Evolutionary conservation across 1,140 invertebrate genomes (phyloP).

Genomic region (Ostrea denselamellosa): DNA sequence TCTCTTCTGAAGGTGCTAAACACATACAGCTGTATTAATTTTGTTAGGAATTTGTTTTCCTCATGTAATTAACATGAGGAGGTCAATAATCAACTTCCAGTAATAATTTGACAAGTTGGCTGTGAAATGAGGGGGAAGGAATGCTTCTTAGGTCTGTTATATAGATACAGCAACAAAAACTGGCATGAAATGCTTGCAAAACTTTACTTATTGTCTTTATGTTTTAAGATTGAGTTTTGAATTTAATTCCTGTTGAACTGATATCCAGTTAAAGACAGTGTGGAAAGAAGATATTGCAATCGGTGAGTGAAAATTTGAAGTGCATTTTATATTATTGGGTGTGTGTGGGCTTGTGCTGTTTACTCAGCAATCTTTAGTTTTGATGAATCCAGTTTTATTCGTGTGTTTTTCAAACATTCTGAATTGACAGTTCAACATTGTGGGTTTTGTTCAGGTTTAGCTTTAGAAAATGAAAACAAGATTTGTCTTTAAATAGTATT

Average conservation of each 20-base stretch:
- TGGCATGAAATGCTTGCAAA: background rate
- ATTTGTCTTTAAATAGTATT: no score
- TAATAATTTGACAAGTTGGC: constrained; percentile 4
- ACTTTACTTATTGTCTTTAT: constrained; percentile 17
- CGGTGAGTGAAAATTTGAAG: background rate
- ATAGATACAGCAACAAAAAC: background rate
- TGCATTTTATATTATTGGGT: background rate
- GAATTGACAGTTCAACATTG: background rate
- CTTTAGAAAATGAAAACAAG: background rate
- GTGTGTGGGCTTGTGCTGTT: background rate
- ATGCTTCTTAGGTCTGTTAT: background rate
- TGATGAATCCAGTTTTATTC: background rate
- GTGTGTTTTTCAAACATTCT: background rate
- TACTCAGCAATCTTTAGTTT: background rate
- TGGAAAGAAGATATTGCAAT: background rate
- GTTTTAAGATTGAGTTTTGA: background rate
- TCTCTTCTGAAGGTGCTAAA: background rate
- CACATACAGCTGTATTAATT: background rate
- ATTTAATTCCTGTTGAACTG: background rate
- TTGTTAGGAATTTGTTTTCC: constrained; percentile 2
- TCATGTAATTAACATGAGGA: background rate
- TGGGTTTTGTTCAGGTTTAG: background rate
- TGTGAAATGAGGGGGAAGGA: constrained; percentile 2
- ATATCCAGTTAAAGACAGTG: background rate
- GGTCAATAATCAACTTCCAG: background rate